These are phyloP conservation scores for Platycheirus albimanus DNA, from an alignment of 2,888 invertebrate genomes.

Conservation along the genomic window DNA sequence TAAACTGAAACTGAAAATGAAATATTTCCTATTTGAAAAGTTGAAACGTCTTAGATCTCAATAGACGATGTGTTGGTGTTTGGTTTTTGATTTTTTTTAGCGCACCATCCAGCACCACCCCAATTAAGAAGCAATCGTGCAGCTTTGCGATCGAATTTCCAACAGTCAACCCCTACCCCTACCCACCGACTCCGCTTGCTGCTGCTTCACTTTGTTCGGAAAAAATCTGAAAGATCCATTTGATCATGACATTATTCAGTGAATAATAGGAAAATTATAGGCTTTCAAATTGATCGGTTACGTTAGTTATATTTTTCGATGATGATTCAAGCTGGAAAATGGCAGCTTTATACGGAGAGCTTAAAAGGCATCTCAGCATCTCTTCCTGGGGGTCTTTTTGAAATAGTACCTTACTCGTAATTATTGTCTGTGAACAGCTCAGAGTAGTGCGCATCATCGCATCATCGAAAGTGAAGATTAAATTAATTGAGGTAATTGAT, in stretches of 20 bases:
- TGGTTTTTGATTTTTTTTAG: background rate
- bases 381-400: slow-evolving; percentile 42
- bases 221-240: slow-evolving; percentile 46
- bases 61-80: slow-evolving; percentile 26
- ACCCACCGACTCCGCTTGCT: too few species aligned
- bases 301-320: slow-evolving; percentile 25
- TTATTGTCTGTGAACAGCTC: slow-evolving; percentile 16
- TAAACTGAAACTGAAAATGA: slow-evolving; percentile 60
- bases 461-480: slow-evolving; percentile 69
- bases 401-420: slow-evolving; percentile 3
- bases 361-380: background rate
- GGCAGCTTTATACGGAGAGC: slow-evolving; percentile 24
- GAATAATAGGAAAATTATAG: slow-evolving; percentile 73
- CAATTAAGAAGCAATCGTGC: slow-evolving; percentile 63
- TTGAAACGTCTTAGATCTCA: background rate
- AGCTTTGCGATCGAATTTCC: slow-evolving; percentile 51
- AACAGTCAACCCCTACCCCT: background rate
- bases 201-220: background rate
- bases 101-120: slow-evolving; percentile 39
- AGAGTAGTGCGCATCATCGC: slow-evolving; percentile 54
- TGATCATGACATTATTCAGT: slow-evolving; percentile 74
- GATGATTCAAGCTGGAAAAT: slow-evolving; percentile 43
- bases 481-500: slow-evolving; percentile 71
- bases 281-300: slow-evolving; percentile 69
- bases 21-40: slow-evolving; percentile 57